Percentiles rank a stretch among this genome's conserved stretches.
phyloP scores from a whole-genome alignment of 2,888 invertebrate genomes.

The Andricus curvator region DNA sequence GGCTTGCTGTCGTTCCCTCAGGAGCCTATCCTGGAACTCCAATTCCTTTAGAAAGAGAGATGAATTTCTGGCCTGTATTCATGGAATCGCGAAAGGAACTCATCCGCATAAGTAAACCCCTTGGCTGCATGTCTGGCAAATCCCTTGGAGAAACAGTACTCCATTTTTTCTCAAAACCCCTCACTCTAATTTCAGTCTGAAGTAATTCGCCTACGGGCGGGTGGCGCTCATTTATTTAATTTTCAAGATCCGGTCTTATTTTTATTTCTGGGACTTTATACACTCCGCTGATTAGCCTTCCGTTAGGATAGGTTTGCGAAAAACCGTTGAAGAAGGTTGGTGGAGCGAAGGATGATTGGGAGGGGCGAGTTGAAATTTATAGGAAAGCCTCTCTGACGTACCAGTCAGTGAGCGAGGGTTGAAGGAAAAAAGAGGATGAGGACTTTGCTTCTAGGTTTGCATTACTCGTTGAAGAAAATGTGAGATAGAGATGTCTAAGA shows the following conservation, averaged over 20 bases:
- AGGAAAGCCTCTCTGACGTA: constrained; percentile 42
- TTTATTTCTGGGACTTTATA: constrained; percentile 68
- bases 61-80: constrained; percentile 48
- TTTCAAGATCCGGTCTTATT: constrained; percentile 68
- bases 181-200: constrained; percentile 48
- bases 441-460: constrained; percentile 56
- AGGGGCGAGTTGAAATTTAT: constrained; percentile 38
- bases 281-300: constrained; percentile 71
- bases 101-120: constrained; percentile 66
- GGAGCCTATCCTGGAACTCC: constrained; percentile 60
- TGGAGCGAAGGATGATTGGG: constrained; percentile 48
- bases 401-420: constrained; percentile 57
- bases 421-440: constrained; percentile 56
- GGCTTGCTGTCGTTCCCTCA: constrained; percentile 16
- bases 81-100: constrained; percentile 45
- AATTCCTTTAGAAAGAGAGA: constrained; percentile 58
- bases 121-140: constrained; percentile 52
- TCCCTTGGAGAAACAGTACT: constrained; percentile 44
- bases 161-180: constrained; percentile 29
- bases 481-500: constrained; percentile 69
- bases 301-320: constrained; percentile 54
- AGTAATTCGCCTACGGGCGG: constrained; percentile 42
- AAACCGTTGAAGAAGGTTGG: constrained; percentile 47
- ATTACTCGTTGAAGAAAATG: constrained; percentile 62
- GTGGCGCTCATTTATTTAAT: constrained; percentile 69